Conservation (phyloP, 2,888 invertebrate genomes). For the Gibbula magus region DNA sequence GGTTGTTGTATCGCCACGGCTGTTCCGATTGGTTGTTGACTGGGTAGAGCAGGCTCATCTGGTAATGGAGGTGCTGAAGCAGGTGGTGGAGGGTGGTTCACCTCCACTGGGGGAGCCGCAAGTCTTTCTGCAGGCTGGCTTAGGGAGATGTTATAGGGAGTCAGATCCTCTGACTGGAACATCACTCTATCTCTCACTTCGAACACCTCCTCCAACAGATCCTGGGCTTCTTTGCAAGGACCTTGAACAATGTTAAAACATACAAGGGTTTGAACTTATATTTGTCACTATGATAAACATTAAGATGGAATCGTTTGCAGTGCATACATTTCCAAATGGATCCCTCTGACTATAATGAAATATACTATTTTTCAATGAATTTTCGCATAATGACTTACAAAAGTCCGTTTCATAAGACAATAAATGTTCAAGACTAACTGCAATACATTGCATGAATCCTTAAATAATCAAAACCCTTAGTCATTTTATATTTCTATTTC, state of each 20-base stretch:
- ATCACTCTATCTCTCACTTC: neutral
- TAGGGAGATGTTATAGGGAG: neutral
- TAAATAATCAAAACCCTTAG: no score
- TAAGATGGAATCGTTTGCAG: no score
- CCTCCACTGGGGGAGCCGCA: neutral
- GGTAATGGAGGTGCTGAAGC: no score
- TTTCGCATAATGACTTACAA: neutral
- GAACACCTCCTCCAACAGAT: neutral
- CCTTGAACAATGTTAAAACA: neutral
- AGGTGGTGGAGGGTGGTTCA: neutral
- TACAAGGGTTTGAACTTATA: neutral
- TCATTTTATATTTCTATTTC: neutral
- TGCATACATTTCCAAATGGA: neutral
- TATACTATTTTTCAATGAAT: neutral
- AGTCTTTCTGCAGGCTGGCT: neutral
- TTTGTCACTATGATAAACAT: neutral
- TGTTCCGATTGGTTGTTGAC: no score
- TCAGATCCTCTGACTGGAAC: constrained; percentile 17
- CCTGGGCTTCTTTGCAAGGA: neutral
- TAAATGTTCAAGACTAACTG: no score
- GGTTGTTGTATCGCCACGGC: no score
- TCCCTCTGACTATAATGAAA: no score
- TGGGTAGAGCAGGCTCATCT: no score
- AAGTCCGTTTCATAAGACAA: neutral
- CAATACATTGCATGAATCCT: no score